Evolutionary conservation across 2,888 invertebrate genomes (phyloP).

Genomic region (Cataglyphis rosenhaueri): DNA sequence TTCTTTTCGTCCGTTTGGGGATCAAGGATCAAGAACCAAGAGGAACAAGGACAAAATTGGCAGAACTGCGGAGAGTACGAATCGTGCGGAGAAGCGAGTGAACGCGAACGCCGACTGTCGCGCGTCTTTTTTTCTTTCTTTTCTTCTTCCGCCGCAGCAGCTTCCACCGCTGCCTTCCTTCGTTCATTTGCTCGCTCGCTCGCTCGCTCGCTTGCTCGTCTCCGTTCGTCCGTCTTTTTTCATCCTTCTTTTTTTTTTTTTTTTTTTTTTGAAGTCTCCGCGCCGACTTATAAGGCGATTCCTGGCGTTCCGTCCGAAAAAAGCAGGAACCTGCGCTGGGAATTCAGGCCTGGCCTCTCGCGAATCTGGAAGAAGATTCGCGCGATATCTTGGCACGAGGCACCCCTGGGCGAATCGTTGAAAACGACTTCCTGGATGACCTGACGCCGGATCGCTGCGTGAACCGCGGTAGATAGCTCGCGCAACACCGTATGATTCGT

Average conservation of each 20-base stretch:
- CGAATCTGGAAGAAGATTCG: constrained; percentile 61
- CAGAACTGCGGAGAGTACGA: constrained; percentile 57
- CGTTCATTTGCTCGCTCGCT: constrained; percentile 47
- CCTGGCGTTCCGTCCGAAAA: constrained; percentile 81
- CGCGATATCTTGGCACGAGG: constrained; percentile 21
- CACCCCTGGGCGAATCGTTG: constrained; percentile 37
- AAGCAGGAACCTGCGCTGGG: constrained; percentile 72
- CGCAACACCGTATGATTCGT: constrained; percentile 19
- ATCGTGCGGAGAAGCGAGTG: constrained; percentile 52
- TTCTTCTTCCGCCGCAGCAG: constrained; percentile 59
- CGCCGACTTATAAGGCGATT: constrained; percentile 84
- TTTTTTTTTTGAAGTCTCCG: constrained; percentile 75
- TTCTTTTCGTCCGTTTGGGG: constrained; percentile 69
- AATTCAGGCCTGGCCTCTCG: constrained; percentile 54
- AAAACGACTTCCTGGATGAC: constrained; percentile 40
- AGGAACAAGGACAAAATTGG: constrained; percentile 61
- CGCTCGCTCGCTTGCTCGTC: constrained; percentile 51
- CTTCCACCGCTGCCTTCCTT: constrained; percentile 61
- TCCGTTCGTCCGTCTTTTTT: constrained; percentile 64
- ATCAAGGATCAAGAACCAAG: constrained; percentile 62
- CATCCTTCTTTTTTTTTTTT: constrained; percentile 69
- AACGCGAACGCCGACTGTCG: constrained; percentile 78
- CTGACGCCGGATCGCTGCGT: constrained; percentile 23
- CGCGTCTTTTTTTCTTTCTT: constrained; percentile 73
- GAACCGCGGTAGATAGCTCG: not conserved